Base-by-base conservation (phyloP, 2,797 vertebrate genomes). In the Myotis daubentonii region DNA sequence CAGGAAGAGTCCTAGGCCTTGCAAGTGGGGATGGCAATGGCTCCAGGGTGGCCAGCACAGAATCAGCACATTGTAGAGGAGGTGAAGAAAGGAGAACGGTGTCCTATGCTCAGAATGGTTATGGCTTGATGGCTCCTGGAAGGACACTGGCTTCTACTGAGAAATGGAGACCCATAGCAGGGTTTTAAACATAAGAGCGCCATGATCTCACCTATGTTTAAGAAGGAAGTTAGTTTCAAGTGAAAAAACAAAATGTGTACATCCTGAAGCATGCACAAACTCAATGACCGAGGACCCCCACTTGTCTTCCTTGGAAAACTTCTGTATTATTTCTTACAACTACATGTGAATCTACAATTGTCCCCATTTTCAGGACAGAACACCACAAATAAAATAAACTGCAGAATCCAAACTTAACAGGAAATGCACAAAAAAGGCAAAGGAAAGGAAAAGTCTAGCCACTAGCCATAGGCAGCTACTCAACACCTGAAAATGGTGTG, bases 401-500 rank as follows among this genome's bases (percentile, higher is more conserved):
- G 11, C 4, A 16, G 8, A 68, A 62, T 79, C 30, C 71, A 33
- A 74, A 8, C 41, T 85, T 55, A 44, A 51, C 11, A 80, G 33
- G 1, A 65, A 79, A 70, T n/a, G 30, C 5, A 75, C 8, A 22
- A 38, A 11, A 36, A n/a, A 65, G 10, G 44, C 5, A 75, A 60
- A 72, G 13, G 12, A 23, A 22, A 71, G 8, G 5, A 5, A 53
- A 60, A 19, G 47, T 22, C 6, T 33, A 41, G 49, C 9, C 36
- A 51, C 11, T 33, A 41, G 12, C 1, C 72, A 47, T 0, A 1
- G 8, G 9, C 41, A 38, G 2, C 19, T 13, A 19, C 8, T 8
- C 12, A 62, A 3, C 4, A 4, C 1, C 9, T 11, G 5, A 44
- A 20, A 10, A 33, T 1, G 4, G 17, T 11, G 19, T 6, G n/a